Base-by-base conservation (phyloP, 2,888 invertebrate species). In the Campaea margaritaria region DNA sequence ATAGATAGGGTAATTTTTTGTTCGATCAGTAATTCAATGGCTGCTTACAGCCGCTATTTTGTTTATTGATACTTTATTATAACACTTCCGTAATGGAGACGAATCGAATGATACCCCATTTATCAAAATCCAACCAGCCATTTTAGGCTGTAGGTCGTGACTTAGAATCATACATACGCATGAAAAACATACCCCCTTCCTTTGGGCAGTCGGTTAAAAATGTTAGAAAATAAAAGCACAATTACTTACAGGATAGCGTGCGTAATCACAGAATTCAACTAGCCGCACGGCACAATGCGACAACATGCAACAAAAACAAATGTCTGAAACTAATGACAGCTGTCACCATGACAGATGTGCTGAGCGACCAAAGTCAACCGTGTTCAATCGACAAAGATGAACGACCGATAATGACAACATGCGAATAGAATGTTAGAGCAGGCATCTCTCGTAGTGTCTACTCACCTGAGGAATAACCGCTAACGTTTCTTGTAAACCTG, bases 321-420 rank as follows among this genome's bases (percentile, higher is more conserved):
- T 64, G 73, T 75, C 71, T 65, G 73, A 70, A 73, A 76, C 67
- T 74, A 72, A 74, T 78, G 78, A 81, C 75, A 77, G 72, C 73
- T 74, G 76, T 67, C 74, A 69, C 53, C 27, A 64, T 74, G 75
- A 75, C 75, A 74, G 75, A 76, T 78, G 70, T 62, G 66, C 51
- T 36, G 62, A 43, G 47, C 58, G 52, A 58, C 66, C 62, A 70
- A 69, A 69, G 70, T 65, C 72, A 67, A 65, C 67, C 75, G 70
- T 73, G 75, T 65, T 74, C 73, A 78, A 77, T 78, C 71, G 72
- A 76, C 73, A 75, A 69, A 76, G 79, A 82, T 72, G 61, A 65
- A 81, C 70, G 79, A 77, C 67, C 69, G 48, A 61, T 60, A 69
- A 65, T 38, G 49, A 60, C 66, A 47, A 58, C 55, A 47, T 55